These are phyloP conservation scores for Andrena dorsata DNA, from an alignment of 2,888 invertebrate genomes.

Conservation along the genomic window DNA sequence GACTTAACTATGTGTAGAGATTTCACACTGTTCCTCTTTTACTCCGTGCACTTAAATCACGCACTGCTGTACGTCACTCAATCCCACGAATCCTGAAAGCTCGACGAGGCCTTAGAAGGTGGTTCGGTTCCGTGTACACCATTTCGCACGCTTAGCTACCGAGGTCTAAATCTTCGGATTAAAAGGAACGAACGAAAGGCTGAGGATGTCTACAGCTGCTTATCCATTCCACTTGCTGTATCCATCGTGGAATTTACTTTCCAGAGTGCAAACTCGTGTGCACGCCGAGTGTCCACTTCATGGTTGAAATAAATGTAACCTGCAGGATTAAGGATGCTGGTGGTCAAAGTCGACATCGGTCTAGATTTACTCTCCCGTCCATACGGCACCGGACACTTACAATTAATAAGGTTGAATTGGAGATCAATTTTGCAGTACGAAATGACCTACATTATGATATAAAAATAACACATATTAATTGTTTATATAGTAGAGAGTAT, in stretches of 20 bases:
- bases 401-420: no score
- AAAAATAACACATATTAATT: no score
- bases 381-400: no score
- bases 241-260: conserved; percentile 56
- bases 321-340: background rate
- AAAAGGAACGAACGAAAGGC: conserved; percentile 43
- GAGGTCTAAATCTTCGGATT: conserved; percentile 56
- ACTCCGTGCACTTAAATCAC: conserved; percentile 37
- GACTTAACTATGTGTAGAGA: background rate
- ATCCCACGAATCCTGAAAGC: conserved; percentile 25
- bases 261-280: conserved; percentile 46
- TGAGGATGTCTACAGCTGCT: conserved; percentile 35
- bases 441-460: no score
- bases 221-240: conserved; percentile 42
- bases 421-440: no score
- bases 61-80: conserved; percentile 32
- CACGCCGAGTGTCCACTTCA: conserved; percentile 36
- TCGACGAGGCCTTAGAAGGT: conserved; percentile 27
- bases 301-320: conserved; percentile 50
- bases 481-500: no score
- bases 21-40: conserved; percentile 28
- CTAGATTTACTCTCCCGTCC: no score
- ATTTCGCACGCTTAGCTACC: background rate
- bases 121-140: conserved; percentile 24
- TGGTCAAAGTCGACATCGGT: no score